Percentiles rank a stretch among this genome's conserved stretches.
phyloP scores from a whole-genome alignment of 2,797 vertebrate genomes.

The Fistularia tabacaria region DNA sequence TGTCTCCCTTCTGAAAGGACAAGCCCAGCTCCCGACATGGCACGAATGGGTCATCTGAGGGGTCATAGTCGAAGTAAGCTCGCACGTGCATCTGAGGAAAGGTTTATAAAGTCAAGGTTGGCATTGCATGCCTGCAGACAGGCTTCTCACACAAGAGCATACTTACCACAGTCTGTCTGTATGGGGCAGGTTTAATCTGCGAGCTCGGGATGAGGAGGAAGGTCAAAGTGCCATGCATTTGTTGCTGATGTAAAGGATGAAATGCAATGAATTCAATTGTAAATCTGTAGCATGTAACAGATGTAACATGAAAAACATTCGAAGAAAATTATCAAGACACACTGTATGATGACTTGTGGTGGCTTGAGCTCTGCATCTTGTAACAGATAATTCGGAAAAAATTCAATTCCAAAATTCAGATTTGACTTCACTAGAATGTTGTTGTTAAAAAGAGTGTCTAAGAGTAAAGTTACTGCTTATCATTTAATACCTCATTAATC shows the following conservation, averaged over 20 bases:
- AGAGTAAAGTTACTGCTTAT: too few species aligned
- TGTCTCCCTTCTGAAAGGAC: constrained; percentile 97
- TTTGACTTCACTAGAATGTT: too few species aligned
- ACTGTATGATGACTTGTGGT: too few species aligned
- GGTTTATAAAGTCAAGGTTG: constrained; percentile 22
- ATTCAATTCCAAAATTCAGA: too few species aligned
- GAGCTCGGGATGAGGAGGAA: constrained; percentile 93
- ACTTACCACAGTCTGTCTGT: constrained; percentile 92
- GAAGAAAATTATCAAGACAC: too few species aligned
- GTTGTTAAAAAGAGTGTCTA: too few species aligned
- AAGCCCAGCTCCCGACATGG: constrained; percentile 95
- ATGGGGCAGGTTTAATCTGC: constrained; percentile 81
- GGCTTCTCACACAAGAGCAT: constrained; percentile 16
- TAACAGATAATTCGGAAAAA: too few species aligned
- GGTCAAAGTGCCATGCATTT: constrained; percentile 93
- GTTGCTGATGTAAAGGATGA: constrained; percentile 76
- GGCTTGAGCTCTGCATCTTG: too few species aligned
- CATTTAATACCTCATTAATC: too few species aligned
- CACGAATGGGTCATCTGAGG: constrained; percentile 94
- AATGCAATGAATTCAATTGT: constrained; percentile 18
- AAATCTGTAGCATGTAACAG: too few species aligned
- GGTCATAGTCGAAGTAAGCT: constrained; percentile 96
- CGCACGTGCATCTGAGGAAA: constrained; percentile 88
- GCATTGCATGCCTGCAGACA: constrained; percentile 21
- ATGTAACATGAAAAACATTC: too few species aligned